These are phyloP conservation scores for Pseudomyrmex flavicornis DNA, from an alignment of 1,140 invertebrate genomes.

Conservation along the genomic window DNA sequence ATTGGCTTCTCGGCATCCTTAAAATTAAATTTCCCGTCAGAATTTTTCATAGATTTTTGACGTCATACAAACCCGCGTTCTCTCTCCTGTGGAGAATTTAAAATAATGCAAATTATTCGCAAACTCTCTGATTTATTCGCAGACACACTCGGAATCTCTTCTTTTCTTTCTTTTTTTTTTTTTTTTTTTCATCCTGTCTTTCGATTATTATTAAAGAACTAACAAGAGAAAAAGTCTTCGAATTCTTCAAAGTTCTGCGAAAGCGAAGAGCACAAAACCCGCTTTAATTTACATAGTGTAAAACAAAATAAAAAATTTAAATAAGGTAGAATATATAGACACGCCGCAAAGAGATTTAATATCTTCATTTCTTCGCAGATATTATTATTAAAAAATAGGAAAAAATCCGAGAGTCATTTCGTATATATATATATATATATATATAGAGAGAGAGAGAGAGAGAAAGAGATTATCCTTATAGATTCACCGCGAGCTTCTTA, in stretches of 20 bases:
- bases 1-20: not conserved
- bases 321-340: not conserved
- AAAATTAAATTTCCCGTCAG: not conserved
- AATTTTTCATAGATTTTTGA: slow-evolving; percentile 7
- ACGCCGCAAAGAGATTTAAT: not conserved
- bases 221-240: not conserved
- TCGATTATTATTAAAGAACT: not conserved
- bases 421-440: not conserved
- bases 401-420: not conserved
- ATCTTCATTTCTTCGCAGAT: too few species aligned
- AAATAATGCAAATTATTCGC: too few species aligned
- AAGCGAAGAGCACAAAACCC: too few species aligned
- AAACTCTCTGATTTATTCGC: too few species aligned
- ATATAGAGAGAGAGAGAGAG: not conserved
- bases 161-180: not conserved
- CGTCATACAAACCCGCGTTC: not conserved
- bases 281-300: too few species aligned
- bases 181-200: not conserved
- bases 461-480: not conserved
- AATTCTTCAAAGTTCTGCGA: not conserved
- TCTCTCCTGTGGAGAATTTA: too few species aligned
- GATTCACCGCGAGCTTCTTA: slow-evolving; percentile 30
- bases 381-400: too few species aligned
- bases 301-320: too few species aligned
- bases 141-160: not conserved